Evolutionary conservation across 2,797 vertebrate species (phyloP).

Genomic region (Chiloscyllium punctatum): DNA sequence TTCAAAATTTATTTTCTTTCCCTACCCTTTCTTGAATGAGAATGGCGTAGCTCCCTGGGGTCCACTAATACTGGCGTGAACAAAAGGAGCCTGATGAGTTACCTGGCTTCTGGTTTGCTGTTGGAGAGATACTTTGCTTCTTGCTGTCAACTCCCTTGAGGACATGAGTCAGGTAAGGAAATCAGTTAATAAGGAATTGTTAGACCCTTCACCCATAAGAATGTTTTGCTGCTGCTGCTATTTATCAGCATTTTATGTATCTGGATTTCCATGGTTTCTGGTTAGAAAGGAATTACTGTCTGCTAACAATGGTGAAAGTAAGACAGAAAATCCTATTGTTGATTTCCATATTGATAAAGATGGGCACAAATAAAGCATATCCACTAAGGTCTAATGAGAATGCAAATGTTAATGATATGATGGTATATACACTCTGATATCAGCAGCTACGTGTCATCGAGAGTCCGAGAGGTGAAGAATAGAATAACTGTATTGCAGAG

Average conservation of each 20-base stretch:
- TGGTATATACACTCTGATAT: no score
- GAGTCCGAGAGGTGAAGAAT: no score
- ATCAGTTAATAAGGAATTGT: not conserved
- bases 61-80: not conserved
- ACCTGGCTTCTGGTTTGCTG: not conserved
- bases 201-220: not conserved
- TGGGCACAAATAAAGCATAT: not conserved
- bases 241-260: not conserved
- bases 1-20: not conserved
- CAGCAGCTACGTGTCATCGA: no score
- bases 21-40: not conserved
- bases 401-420: no score
- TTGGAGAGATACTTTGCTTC: not conserved
- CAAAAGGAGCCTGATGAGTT: not conserved
- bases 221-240: not conserved
- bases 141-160: not conserved
- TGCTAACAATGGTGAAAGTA: not conserved
- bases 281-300: not conserved
- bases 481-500: no score
- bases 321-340: not conserved
- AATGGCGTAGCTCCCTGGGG: not conserved
- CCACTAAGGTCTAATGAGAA: not conserved
- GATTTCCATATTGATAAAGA: not conserved
- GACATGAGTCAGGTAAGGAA: not conserved
- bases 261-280: not conserved